These are phyloP conservation scores for Ophion obscuratus DNA, from an alignment of 2,888 invertebrate genomes.

Conservation along the genomic window DNA sequence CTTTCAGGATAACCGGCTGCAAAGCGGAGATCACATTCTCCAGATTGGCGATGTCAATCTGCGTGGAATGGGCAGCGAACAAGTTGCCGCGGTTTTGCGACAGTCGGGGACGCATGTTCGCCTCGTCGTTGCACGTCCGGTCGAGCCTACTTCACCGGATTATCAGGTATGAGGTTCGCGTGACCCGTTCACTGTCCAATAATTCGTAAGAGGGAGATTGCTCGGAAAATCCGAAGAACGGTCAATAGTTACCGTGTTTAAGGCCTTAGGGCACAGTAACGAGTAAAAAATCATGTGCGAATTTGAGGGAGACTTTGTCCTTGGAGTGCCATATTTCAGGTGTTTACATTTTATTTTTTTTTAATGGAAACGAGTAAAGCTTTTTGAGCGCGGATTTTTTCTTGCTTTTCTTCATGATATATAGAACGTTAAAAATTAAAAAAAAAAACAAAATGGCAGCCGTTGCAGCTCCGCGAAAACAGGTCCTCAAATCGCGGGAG, in stretches of 20 bases:
- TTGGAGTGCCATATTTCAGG: too few relatives aligned
- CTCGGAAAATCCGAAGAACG: background rate
- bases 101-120: constrained; percentile 98
- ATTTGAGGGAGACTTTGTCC: too few relatives aligned
- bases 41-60: constrained; percentile 98
- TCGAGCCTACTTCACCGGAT: constrained; percentile 92
- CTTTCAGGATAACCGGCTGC: constrained; percentile 94
- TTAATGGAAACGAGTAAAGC: too few relatives aligned
- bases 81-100: constrained; percentile 97
- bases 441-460: too few relatives aligned
- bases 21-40: constrained; percentile 98
- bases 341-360: too few relatives aligned
- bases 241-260: background rate
- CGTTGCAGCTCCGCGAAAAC: too few relatives aligned
- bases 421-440: too few relatives aligned
- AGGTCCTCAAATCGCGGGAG: too few relatives aligned
- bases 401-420: too few relatives aligned
- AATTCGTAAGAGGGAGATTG: background rate
- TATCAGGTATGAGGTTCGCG: constrained; percentile 85
- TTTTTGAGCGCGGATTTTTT: too few relatives aligned
- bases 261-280: too few relatives aligned
- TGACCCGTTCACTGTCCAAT: background rate
- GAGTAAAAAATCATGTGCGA: too few relatives aligned
- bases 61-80: constrained; percentile 98
- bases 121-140: constrained; percentile 96